These are phyloP conservation scores for Cherax quadricarinatus DNA, from an alignment of 1,140 invertebrate genomes.

Conservation along the genomic window DNA sequence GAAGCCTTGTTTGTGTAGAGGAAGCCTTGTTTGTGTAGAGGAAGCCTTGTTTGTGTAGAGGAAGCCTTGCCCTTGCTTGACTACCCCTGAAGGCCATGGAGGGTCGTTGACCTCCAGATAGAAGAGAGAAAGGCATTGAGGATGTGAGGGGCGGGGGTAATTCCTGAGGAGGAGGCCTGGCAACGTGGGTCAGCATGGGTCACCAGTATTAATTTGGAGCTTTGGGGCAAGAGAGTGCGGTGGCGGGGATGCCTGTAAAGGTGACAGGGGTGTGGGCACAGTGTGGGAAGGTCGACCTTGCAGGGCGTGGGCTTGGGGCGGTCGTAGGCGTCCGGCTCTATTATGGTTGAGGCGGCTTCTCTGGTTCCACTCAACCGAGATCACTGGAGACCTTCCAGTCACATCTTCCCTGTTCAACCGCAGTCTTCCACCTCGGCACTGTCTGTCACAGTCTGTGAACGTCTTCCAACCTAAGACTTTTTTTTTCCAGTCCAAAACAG, in stretches of 20 bases:
- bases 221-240: neutral
- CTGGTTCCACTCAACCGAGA: no score
- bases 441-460: no score
- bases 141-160: neutral
- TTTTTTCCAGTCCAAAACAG: neutral
- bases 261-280: no score
- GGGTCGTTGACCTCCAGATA: neutral
- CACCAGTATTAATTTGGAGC: constrained; percentile 2
- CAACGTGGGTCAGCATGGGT: neutral
- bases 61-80: no score
- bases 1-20: no score
- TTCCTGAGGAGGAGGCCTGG: neutral
- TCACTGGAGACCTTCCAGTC: no score
- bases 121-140: neutral
- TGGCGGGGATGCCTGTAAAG: no score
- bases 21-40: no score
- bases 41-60: no score
- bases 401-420: neutral
- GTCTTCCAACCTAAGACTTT: neutral
- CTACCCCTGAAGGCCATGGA: neutral
- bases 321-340: neutral
- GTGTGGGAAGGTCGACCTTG: no score
- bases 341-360: neutral
- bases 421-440: neutral
- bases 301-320: neutral